A percentile compares a stretch with the other conserved stretches of the same genome.
phyloP scores from a whole-genome alignment of 1,140 invertebrate genomes.

The Teleogryllus occipitalis region DNA sequence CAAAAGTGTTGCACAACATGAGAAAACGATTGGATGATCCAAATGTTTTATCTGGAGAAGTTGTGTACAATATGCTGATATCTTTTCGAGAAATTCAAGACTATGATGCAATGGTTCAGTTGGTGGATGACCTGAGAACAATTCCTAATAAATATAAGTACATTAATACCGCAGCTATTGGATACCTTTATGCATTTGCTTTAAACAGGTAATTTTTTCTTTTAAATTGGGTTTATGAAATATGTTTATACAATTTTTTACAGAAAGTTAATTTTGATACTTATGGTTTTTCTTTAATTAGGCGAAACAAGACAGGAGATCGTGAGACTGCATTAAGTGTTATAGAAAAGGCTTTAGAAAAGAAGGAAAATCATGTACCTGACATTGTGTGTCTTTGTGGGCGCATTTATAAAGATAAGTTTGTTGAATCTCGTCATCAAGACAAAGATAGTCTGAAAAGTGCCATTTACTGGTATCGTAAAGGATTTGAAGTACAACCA shows the following conservation, averaged over 20 bases:
- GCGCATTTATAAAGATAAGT: slow-evolving; percentile 97
- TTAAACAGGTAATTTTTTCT: slow-evolving; percentile 66
- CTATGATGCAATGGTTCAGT: slow-evolving; percentile 95
- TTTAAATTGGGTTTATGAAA: slow-evolving; percentile 13
- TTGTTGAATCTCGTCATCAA: slow-evolving; percentile 88
- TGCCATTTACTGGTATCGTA: slow-evolving; percentile 96
- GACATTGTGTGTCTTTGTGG: slow-evolving; percentile 99
- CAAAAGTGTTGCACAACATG: slow-evolving; percentile 80
- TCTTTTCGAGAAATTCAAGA: slow-evolving; percentile 87
- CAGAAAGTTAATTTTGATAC: neutral
- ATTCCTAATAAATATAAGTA: slow-evolving; percentile 86
- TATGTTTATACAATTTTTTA: neutral
- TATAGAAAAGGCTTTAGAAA: slow-evolving; percentile 81
- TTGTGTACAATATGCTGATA: slow-evolving; percentile 85
- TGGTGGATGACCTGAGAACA: slow-evolving; percentile 92
- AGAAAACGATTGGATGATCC: slow-evolving; percentile 91
- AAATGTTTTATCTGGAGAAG: slow-evolving; percentile 89
- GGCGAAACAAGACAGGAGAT: slow-evolving; percentile 89
- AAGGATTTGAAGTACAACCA: slow-evolving; percentile 95
- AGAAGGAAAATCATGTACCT: slow-evolving; percentile 87
- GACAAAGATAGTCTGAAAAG: slow-evolving; percentile 82
- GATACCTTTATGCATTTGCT: slow-evolving; percentile 93
- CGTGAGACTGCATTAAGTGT: slow-evolving; percentile 87
- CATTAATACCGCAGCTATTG: slow-evolving; percentile 80
- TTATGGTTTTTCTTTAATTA: slow-evolving; percentile 28